A percentile compares a stretch with the other conserved stretches of the same genome.
Conservation (phyloP, 1,140 invertebrate species). For the Oreohelix idahoensis region DNA sequence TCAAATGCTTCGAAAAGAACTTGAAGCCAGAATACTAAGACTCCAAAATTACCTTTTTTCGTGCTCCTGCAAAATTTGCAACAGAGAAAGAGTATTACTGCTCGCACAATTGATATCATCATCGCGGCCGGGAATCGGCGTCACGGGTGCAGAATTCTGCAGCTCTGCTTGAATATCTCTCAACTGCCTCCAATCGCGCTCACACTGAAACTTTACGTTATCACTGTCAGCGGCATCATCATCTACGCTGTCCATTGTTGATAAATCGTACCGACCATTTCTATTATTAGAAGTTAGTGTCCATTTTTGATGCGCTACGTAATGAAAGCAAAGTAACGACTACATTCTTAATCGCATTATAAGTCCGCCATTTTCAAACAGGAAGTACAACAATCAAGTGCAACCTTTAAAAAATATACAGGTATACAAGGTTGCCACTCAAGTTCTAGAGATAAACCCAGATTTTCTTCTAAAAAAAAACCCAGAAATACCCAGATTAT, state of each 20-base stretch:
- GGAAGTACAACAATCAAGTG: too few relatives aligned
- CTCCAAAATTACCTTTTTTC: conserved; percentile 1
- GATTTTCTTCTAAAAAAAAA: too few relatives aligned
- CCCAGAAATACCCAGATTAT: too few relatives aligned
- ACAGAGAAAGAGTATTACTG: neutral
- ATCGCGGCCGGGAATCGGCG: neutral
- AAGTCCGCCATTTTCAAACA: conserved; percentile 6
- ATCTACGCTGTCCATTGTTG: neutral
- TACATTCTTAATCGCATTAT: neutral
- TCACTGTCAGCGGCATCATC: neutral
- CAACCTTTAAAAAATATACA: too few relatives aligned
- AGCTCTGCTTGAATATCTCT: neutral
- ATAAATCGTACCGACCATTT: neutral
- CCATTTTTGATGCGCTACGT: too few relatives aligned
- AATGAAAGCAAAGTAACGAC: neutral
- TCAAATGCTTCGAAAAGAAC: too few relatives aligned
- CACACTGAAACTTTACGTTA: neutral
- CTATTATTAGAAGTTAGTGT: neutral
- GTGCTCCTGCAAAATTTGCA: neutral
- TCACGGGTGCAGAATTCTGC: neutral
- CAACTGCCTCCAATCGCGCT: neutral
- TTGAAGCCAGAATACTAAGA: too few relatives aligned
- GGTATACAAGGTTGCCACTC: too few relatives aligned
- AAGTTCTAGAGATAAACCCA: too few relatives aligned
- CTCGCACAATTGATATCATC: neutral